Evolutionary conservation across 2,113 vertebrate species (phyloP), one percentile per base, ranked within the genome.

Genomic region (Climacteris rufus): DNA sequence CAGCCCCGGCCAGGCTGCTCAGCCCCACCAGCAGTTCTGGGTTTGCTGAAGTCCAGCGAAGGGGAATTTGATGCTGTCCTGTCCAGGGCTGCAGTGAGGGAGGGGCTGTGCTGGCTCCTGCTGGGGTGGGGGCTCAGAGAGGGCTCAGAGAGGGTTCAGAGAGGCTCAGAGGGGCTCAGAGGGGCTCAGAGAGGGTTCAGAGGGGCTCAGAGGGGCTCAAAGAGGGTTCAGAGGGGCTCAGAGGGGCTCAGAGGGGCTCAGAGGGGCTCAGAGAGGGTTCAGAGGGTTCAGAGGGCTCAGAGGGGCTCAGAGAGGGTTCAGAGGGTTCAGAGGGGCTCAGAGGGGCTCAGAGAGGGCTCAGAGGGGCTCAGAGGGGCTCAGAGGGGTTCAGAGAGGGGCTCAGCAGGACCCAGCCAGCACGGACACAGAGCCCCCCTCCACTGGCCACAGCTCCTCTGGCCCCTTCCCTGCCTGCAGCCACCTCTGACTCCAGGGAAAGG

Each of bases 41-140:
- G 2, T 37, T 37, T 79, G 28, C 5, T 31, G 7, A 28, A 25
- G 44, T 25, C 47, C 31, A 35, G 24, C 15, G 11, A 22, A n/a
- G 76, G 7, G 19, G 27, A 45, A 7, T 77, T 27, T 40, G 3
- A 1, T 1, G 0, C 4, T 4, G 42, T 14, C 45, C 44, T 11
- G 1, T 3, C 23, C n/a, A 37, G 33, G 27, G 35, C 68, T 45
- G 44, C 5, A 7, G 37, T 1, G 11, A 20, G 14, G 28, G 40
- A 39, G 61, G 47, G 30, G n/a, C 16, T 57, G 56, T 13, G 33
- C 33, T 33, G 20, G 9, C 54, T n/a, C 20, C 13, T 57, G 20
- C 18, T 15, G 45, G 45, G 45, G 18, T 45, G 45, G 33, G 31
- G 54, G 54, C 19, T 20, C 54, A 56, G 22, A 35, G 25, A 8